Evolutionary conservation across 2,113 vertebrate genomes (phyloP), one percentile per base, ranked within the genome.

Genomic region (Anseranas semipalmata): DNA sequence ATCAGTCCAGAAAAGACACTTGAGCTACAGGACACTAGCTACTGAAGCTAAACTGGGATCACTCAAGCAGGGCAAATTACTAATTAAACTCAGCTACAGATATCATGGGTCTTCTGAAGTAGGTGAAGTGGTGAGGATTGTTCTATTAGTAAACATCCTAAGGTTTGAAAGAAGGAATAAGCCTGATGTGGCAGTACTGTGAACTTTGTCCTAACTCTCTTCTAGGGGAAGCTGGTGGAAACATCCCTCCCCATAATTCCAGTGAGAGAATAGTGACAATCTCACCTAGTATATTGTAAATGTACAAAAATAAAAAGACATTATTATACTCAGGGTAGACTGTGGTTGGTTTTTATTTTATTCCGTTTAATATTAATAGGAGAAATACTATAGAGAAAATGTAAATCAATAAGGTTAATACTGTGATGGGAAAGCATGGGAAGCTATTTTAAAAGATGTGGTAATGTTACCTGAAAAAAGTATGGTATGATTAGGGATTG

Each of bases 1-100:
- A 35, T 18, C 2, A 2, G 81, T 93, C 27, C 37, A 27, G 58
- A 56, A 71, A 45, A 50, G 14, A 55, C 8, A 58, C 2, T 3
- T 7, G 37, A 21, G 25, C 25, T 72, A 30, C 2, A 1, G 37
- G 30, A 25, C 52, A 18, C 0, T 2, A 53, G 24, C 39, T 82
- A 6, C 16, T 50, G 35, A 50, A 66, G 14, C 25, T 76, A 39
- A 80, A 59, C 39, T 46, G 9, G 35, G 5, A 27, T 70, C 11
- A 17, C 15, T 68, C 72, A 37, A 21, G 14, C 6, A 19, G 33
- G 18, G 8, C 1, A 4, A 75, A 32, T 33, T 53, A 35, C 67
- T 59, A 35, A 59, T 72, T 55, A 50, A 72, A 43, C 15, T 65
- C 17, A 59, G 39, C 79, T 59, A 83, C 2, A 50, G 12, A 2